These are phyloP conservation scores for Drosophila persimilis DNA, from an alignment of 1,140 invertebrate species.

Conservation along the genomic window DNA sequence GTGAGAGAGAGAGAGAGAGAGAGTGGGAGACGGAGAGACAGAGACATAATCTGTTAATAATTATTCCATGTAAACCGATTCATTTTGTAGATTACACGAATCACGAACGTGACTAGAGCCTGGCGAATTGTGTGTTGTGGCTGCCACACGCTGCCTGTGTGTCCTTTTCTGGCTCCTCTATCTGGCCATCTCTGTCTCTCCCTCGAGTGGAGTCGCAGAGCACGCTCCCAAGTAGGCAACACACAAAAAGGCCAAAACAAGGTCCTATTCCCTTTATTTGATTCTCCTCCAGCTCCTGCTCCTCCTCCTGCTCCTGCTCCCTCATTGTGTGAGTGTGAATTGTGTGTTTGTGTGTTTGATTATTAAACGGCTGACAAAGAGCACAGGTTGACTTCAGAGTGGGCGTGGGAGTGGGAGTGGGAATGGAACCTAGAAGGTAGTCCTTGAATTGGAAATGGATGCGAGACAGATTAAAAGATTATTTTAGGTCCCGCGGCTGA, in stretches of 20 bases:
- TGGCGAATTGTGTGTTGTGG: slow-evolving; percentile 1
- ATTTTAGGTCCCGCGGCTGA: slow-evolving; percentile 50
- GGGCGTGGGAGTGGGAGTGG: neutral
- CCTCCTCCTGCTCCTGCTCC: too few relatives aligned
- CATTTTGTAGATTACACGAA: slow-evolving; percentile 36
- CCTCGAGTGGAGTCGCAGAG: neutral
- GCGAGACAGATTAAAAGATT: slow-evolving; percentile 18
- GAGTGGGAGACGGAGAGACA: too few relatives aligned
- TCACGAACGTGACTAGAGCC: slow-evolving; percentile 32
- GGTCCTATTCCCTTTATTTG: neutral
- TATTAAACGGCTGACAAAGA: slow-evolving; percentile 43
- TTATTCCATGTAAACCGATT: slow-evolving; percentile 49
- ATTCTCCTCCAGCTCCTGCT: too few relatives aligned
- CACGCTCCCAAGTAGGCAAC: slow-evolving; percentile 28
- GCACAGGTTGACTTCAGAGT: slow-evolving; percentile 23
- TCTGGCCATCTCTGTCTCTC: neutral
- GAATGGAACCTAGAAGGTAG: neutral
- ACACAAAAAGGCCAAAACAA: slow-evolving; percentile 31
- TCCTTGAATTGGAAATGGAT: neutral
- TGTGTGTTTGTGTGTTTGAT: slow-evolving; percentile 36
- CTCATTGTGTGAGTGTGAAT: slow-evolving; percentile 17
- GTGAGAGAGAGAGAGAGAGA: neutral
- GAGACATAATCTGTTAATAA: slow-evolving; percentile 41
- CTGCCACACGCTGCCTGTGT: slow-evolving; percentile 5
- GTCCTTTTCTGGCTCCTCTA: neutral